Percentiles rank a stretch among this genome's conserved stretches.
Conservation (phyloP, 2,113 vertebrate species). For the Ginglymostoma cirratum region DNA sequence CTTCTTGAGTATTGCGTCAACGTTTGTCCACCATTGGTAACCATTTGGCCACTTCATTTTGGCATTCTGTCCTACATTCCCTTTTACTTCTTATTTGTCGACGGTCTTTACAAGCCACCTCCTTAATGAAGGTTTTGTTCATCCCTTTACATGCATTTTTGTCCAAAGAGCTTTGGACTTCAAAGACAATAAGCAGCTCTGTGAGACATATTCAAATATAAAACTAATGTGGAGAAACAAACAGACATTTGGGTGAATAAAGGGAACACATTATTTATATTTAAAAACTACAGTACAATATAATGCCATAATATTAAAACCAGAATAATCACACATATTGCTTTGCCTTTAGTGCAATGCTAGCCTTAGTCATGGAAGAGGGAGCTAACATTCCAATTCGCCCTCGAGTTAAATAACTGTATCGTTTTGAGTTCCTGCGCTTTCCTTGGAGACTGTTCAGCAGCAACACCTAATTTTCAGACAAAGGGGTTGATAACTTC, state of each 20-base stretch:
- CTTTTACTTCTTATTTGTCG: background rate
- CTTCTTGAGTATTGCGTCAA: background rate
- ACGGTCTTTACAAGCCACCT: background rate
- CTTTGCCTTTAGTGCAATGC: background rate
- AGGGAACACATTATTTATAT: background rate
- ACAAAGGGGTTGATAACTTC: conserved; percentile 17
- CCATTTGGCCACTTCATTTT: background rate
- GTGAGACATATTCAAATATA: background rate
- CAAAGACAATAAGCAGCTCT: background rate
- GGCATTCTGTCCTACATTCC: background rate
- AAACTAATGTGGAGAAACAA: background rate
- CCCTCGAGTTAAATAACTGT: background rate
- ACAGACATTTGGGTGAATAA: background rate
- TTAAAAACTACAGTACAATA: background rate
- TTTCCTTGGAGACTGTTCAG: background rate
- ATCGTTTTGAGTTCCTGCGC: background rate
- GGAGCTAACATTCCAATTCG: too few relatives aligned
- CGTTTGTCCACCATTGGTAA: background rate
- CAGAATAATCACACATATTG: background rate
- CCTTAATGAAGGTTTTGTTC: background rate
- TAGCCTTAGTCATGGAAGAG: background rate
- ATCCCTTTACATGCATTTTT: background rate
- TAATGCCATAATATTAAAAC: background rate
- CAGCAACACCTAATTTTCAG: background rate
- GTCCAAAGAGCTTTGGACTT: background rate